Percentiles rank a stretch among this genome's conserved stretches.
These are phyloP conservation scores for Acridotheres tristis DNA, from an alignment of 2,797 vertebrate genomes.

Conservation along the genomic window DNA sequence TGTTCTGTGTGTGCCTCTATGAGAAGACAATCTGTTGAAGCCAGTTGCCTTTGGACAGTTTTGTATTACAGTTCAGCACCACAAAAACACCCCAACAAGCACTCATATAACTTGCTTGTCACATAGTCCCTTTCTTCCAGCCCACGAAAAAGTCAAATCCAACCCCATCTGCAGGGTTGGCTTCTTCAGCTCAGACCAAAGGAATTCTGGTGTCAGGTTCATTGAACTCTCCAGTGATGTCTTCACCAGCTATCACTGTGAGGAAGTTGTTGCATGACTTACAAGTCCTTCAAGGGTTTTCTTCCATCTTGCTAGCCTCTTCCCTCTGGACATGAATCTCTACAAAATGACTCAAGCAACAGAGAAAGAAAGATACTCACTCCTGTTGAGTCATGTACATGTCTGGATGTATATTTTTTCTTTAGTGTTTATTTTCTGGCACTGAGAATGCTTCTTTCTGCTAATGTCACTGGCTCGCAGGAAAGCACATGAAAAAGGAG, in stretches of 20 bases:
- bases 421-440: background rate
- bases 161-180: background rate
- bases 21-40: background rate
- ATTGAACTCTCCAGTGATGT: background rate
- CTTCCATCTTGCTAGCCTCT: background rate
- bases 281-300: background rate
- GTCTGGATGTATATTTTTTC: background rate
- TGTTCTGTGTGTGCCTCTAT: background rate
- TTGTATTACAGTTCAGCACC: background rate
- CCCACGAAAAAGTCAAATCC: fast-evolving
- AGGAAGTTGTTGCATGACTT: background rate
- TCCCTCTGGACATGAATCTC: background rate
- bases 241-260: background rate
- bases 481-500: background rate
- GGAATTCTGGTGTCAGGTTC: background rate
- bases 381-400: background rate
- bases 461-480: background rate
- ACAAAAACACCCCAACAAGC: background rate
- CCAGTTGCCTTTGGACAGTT: background rate
- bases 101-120: background rate
- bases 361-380: background rate
- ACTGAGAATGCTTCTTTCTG: background rate
- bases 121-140: background rate
- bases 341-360: background rate
- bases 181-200: background rate